phyloP scores from a whole-genome alignment of 2,113 vertebrate genomes.

The Atlantisia rogersi region DNA sequence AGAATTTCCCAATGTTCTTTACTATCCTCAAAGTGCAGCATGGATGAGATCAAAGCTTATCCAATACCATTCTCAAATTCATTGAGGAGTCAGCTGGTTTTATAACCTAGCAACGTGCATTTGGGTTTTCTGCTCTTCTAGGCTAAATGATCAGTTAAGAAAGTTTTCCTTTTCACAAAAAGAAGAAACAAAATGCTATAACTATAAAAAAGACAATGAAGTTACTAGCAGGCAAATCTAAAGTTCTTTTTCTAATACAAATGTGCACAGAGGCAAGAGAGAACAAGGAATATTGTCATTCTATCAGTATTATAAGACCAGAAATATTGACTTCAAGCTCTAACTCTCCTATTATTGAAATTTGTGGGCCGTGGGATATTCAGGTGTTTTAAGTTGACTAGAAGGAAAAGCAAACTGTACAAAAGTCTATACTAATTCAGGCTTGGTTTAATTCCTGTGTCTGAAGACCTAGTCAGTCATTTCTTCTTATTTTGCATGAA shows the following conservation, averaged over 20 bases:
- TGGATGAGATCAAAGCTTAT: neutral
- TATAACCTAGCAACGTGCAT: neutral
- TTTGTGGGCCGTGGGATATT: neutral
- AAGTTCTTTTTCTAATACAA: neutral
- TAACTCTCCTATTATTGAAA: neutral
- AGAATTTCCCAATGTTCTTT: neutral
- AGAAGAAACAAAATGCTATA: neutral
- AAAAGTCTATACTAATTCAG: neutral
- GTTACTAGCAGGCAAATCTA: neutral
- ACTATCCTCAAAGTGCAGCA: neutral
- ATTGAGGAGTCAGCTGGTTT: neutral
- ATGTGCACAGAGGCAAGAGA: neutral
- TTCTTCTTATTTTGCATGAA: neutral
- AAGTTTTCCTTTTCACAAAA: neutral
- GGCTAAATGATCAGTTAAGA: neutral
- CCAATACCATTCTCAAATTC: neutral
- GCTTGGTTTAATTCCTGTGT: neutral
- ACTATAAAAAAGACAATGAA: neutral
- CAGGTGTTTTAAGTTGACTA: neutral
- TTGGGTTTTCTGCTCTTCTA: neutral
- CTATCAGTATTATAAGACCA: neutral
- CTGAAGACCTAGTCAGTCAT: neutral
- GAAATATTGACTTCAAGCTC: neutral
- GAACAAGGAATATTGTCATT: neutral
- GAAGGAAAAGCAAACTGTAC: neutral